Percentiles rank a stretch among this genome's conserved stretches.
Evolutionary conservation across 2,888 invertebrate genomes (phyloP).

Genomic region (Hypsopygia costalis): DNA sequence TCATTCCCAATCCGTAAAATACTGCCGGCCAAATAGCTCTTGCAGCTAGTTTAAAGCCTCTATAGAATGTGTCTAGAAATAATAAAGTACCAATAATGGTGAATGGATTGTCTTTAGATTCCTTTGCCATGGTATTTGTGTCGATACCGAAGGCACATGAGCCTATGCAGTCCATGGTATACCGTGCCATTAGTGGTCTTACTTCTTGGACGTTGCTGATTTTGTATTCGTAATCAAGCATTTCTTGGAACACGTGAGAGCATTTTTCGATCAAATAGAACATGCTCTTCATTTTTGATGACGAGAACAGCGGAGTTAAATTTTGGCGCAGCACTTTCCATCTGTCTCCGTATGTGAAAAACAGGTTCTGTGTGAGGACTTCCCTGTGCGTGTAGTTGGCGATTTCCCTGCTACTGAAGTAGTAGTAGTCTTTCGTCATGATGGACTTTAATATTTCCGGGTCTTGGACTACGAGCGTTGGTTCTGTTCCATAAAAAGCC

Average conservation of each 20-base stretch:
- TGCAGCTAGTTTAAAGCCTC: slow-evolving; percentile 19
- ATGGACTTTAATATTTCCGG: slow-evolving; percentile 25
- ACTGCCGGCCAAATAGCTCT: slow-evolving; percentile 35
- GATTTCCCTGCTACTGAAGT: slow-evolving; percentile 30
- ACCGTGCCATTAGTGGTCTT: slow-evolving; percentile 26
- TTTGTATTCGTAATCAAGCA: slow-evolving; percentile 26
- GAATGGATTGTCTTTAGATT: slow-evolving; percentile 29
- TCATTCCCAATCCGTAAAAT: slow-evolving; percentile 32
- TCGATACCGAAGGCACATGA: slow-evolving; percentile 38
- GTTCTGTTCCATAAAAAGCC: slow-evolving; percentile 22
- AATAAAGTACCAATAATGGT: slow-evolving; percentile 25
- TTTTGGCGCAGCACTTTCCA: slow-evolving; percentile 54
- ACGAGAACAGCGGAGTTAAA: slow-evolving; percentile 45
- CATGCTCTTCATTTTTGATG: slow-evolving; percentile 54
- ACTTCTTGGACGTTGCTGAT: slow-evolving; percentile 19
- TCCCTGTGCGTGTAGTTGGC: slow-evolving; percentile 30
- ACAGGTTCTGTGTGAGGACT: slow-evolving; percentile 33
- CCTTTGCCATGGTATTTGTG: slow-evolving; percentile 28
- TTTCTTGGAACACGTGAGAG: slow-evolving; percentile 26
- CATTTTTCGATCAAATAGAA: slow-evolving; percentile 43
- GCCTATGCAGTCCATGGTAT: slow-evolving; percentile 34
- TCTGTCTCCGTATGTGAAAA: slow-evolving; percentile 39
- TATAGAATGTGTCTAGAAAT: slow-evolving; percentile 19
- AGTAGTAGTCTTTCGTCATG: slow-evolving; percentile 30
- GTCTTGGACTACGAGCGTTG: slow-evolving; percentile 29